Evolutionary conservation across 1,140 invertebrate species (phyloP), one percentile per base, ranked within the genome.

Genomic region (Drosophila lini): DNA sequence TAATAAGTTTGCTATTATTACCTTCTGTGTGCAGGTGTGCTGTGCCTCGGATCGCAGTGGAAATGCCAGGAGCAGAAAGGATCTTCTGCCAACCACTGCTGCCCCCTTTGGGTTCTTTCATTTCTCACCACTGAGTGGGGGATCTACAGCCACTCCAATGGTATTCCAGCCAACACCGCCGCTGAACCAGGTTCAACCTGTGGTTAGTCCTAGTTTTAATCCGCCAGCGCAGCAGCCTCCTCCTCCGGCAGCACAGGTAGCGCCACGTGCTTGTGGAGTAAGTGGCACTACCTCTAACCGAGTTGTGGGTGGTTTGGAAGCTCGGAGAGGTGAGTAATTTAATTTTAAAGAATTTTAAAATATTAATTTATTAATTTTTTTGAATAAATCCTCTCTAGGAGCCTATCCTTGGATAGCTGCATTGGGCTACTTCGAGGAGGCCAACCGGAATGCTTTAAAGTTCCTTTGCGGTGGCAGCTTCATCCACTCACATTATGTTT

Each of bases 391-490:
- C 4, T 9, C 41, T 4, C 9, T 34, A 83, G 80, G 95, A 42
- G 94, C 94, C 22, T 96, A 95, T 94, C 96, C 96, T 1, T 97
- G 96, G 95, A 94, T 96, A 56, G 94, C 94, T 0, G 94, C 94
- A 3, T 92, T 97, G 34, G 96, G 96, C 0, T 96, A 92, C 70
- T 76, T 67, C 15, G 83, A 90, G 28, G 96, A 92, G 88, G 78
- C 59, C 92, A 93, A 73, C 78, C 77, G 22, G 77, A 93, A 92
- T 74, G 92, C 89, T 62, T 81, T 93, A 0, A 92, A 93, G 74
- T 96, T 95, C 93, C 91, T 95, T n/a, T 98, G 97, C 91, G 97
- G 96, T 0, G 97, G 96, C n/a, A 95, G 95, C 32, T 93, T 98
- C 0, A 94, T 98, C 48, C 95, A 95, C 13, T 78, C 93, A 0